Base-by-base conservation (phyloP, 2,113 vertebrate genomes). In the Leptobrachium ailaonicum region DNA sequence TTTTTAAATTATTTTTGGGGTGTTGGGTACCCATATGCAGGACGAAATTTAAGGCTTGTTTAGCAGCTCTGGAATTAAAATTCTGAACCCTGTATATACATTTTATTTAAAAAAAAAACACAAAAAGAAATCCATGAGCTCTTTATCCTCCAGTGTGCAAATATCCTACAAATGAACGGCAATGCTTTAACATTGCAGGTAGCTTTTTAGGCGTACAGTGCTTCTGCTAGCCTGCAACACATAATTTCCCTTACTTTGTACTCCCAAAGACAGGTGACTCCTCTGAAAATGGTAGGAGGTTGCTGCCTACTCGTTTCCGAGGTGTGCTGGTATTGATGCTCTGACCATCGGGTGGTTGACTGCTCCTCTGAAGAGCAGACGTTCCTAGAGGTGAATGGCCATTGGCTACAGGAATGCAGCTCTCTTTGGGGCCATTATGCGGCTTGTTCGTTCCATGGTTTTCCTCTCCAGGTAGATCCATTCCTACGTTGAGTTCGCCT, bases 401-500 rank as follows among this genome's bases (percentile, higher is more conserved):
- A 77, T 91, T 83, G 80, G 80, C 87, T 50, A 83, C 87, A 71
- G 75, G 82, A 41, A 89, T 83, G 82, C 83, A 85, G 85, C 85
- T 87, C 83, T 83, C 87, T 88, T 76, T 90, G 82, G 56, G 95
- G 63, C 95, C 94, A 0, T 94, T 96, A 82, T 94, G 96, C 32
- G 95, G 95, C 80, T 94, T 94, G 66, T 73, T 94, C 69, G 95
- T 87, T 0, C 88, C 81, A 2, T 93, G 88, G 2, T 92, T 90
- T n/a, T 97, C 96, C 14, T 92, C 95, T 81, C 94, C 95, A 77
- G 91, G 89, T 83, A 85, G 94, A 75, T 98, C 97, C 82, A 98
- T 69, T 56, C 95, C 95, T 79, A 98, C 92, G 74, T 98, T 99
- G 88, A 99, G 92, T 84, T 99, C 96, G 84, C 97, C 98, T 75